phyloP scores from a whole-genome alignment of 2,113 vertebrate genomes.

The Sylvia atricapilla region DNA sequence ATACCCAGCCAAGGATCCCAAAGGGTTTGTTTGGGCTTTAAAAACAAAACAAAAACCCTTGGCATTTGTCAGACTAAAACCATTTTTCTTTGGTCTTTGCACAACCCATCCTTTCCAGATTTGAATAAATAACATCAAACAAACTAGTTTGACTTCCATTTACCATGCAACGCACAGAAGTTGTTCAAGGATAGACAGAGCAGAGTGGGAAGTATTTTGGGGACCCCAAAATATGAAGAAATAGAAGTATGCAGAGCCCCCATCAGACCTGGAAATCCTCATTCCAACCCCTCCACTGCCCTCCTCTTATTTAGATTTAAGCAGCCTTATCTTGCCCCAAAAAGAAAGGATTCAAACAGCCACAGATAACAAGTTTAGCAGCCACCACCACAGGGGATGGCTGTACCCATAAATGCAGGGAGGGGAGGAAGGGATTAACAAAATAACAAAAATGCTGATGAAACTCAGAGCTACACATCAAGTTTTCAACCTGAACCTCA shows the following conservation, averaged over 20 bases:
- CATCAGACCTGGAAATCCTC: neutral
- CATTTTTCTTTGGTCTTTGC: slow-evolving; percentile 55
- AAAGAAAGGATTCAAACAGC: neutral
- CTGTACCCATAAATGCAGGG: neutral
- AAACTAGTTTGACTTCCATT: slow-evolving; percentile 31
- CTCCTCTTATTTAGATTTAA: neutral
- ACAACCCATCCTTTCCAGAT: slow-evolving; percentile 35
- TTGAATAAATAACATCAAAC: slow-evolving; percentile 57
- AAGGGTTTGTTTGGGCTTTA: slow-evolving; percentile 56
- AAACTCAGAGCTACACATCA: neutral
- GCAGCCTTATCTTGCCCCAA: neutral
- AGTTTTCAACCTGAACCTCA: neutral
- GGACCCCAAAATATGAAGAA: too few relatives aligned
- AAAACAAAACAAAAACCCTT: slow-evolving; percentile 56
- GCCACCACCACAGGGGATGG: neutral
- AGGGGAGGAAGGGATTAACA: neutral
- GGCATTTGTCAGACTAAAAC: slow-evolving; percentile 58
- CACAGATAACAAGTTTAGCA: neutral
- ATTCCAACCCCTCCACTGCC: neutral
- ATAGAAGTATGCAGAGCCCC: too few relatives aligned
- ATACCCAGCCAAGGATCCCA: slow-evolving; percentile 42
- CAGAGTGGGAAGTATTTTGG: neutral
- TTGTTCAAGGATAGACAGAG: neutral
- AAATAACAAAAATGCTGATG: neutral
- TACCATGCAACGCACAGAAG: neutral